Percentiles rank a stretch among this genome's conserved stretches.
phyloP scores from a whole-genome alignment of 2,888 invertebrate genomes.

The Cosmia trapezina region DNA sequence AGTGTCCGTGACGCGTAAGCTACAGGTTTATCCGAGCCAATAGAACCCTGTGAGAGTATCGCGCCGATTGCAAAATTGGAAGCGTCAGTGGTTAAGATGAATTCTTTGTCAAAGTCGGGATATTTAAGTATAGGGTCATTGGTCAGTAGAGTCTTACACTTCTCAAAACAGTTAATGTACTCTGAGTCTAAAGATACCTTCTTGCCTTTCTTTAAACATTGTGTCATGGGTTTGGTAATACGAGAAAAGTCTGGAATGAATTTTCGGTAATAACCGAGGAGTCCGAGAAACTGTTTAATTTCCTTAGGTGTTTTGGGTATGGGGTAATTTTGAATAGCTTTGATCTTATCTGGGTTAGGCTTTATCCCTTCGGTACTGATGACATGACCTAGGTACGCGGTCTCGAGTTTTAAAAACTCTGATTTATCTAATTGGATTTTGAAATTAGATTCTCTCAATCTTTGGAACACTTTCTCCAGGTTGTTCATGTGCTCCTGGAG shows the following conservation, averaged over 20 bases:
- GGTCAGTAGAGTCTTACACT: conserved; percentile 1
- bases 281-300: conserved; percentile 1
- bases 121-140: not conserved
- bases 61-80: conserved; percentile 3
- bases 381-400: conserved; percentile 9
- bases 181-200: not conserved
- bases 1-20: not conserved
- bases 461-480: conserved; percentile 12
- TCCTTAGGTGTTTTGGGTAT: not conserved
- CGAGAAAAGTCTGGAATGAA: not conserved
- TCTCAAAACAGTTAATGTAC: conserved; percentile 1
- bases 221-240: not conserved
- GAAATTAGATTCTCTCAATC: conserved; percentile 4
- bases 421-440: conserved; percentile 12
- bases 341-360: conserved; percentile 22
- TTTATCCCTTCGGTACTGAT: conserved; percentile 4
- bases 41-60: not conserved
- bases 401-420: conserved; percentile 4
- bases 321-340: conserved; percentile 14
- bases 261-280: conserved; percentile 5
- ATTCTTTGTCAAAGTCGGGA: conserved; percentile 1
- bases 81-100: not conserved
- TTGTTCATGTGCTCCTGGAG: not conserved
- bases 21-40: not conserved
- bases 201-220: conserved; percentile 1